Evolutionary conservation across 2,888 invertebrate genomes (phyloP), one percentile per base, ranked within the genome.

Genomic region (Hypena proboscidalis): DNA sequence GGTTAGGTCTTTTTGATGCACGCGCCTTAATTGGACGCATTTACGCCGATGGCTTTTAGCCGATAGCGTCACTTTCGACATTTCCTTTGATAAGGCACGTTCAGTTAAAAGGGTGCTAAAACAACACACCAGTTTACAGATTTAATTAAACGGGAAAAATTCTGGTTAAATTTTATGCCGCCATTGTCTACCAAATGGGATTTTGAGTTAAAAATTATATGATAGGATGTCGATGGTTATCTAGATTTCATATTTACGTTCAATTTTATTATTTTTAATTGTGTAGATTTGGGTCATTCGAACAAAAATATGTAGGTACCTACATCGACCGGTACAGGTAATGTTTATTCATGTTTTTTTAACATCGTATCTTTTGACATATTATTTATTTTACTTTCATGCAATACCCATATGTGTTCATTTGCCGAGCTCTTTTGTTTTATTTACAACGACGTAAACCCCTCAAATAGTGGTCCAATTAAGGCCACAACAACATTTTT

Each of bases 21-120:
- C 56, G 51, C 56, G 47, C 62, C 68, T 64, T 81, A 83, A 82
- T 82, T 82, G 79, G 78, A 79, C 74, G 74, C 83, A 82, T 82
- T 86, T 76, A 77, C 73, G 68, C 72, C 73, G 75, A 82, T 80
- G 75, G 74, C 67, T 79, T 77, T 75, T 66, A 73, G 58, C 66
- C 67, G 85, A 87, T 87, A 86, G 67, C 70, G 87, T 85, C 87
- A 82, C 67, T 78, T 74, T 72, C 80, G 83, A 81, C 83, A 72
- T 78, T 74, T 78, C 76, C 80, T 77, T 73, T 76, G 88, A 88
- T 88, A 87, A 83, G 75, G 73, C 80, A 83, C 80, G 82, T 73
- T 70, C 56, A 63, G 58, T 73, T 69, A 74, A 77, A 79, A 80
- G 83, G 79, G 79, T 82, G 75, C 70, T 74, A 74, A 74, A 80